These are phyloP conservation scores for Delichon dasypus DNA, from an alignment of 2,797 vertebrate species.

Conservation along the genomic window DNA sequence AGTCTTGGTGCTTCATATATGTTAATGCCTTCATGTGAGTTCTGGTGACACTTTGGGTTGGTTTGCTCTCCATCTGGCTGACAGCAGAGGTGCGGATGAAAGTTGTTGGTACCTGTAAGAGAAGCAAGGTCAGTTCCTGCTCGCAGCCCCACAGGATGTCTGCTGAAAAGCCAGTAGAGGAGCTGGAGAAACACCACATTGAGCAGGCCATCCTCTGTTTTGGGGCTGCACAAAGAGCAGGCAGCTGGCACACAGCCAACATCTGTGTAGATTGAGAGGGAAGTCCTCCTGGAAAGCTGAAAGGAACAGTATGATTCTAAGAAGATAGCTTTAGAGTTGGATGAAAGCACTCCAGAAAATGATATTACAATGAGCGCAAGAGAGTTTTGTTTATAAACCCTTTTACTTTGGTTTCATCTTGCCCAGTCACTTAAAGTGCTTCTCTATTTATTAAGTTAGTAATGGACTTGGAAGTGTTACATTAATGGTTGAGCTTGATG, in stretches of 20 bases:
- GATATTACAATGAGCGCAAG: not conserved
- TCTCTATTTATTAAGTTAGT: not conserved
- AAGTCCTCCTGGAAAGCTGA: not conserved
- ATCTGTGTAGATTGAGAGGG: not conserved
- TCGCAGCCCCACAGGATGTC: not conserved
- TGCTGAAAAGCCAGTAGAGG: not conserved
- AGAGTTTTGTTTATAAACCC: slow-evolving; percentile 10
- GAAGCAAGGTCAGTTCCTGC: not conserved
- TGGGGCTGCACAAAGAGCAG: fast-evolving
- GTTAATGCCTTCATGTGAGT: fast-evolving
- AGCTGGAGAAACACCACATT: fast-evolving
- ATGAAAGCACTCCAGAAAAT: not conserved
- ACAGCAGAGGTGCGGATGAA: not conserved
- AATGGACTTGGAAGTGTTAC: not conserved
- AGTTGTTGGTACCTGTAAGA: not conserved
- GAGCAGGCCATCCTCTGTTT: not conserved
- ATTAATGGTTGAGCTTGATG: not conserved
- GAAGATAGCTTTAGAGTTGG: not conserved
- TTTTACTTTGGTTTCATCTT: slow-evolving; percentile 3
- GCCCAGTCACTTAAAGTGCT: not conserved
- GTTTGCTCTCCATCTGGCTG: not conserved
- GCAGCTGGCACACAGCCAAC: not conserved
- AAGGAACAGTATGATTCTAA: not conserved
- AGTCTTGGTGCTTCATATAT: not conserved
- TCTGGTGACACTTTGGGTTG: not conserved